Evolutionary conservation across 1,140 invertebrate species (phyloP), one percentile per base, ranked within the genome.

Genomic region (Octopus sinensis): DNA sequence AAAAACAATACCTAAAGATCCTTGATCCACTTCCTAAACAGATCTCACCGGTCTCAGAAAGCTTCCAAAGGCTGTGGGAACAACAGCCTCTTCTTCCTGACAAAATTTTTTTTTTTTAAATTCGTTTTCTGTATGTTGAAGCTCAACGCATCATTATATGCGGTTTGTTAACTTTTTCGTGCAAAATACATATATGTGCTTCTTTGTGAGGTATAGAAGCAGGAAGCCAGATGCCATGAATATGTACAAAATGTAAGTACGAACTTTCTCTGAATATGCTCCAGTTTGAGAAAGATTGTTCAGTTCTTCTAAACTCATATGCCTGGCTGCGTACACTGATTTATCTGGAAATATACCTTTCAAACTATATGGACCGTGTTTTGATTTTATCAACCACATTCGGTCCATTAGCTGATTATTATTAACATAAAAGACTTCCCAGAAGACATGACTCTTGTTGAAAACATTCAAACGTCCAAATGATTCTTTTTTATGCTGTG

Each of bases 371-470:
- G 87, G 84, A 62, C 86, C 85, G 82, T 88, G 87, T 12, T 80
- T 81, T 13, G 81, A 79, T 71, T 88, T 87, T 17, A 88, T 83
- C 9, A 89, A 82, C 82, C 84, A 85, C 51, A 86, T 83, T 53
- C 81, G 85, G 75, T 89, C 88, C 10, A 88, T 81, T 62, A 84
- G 80, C 77, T 85, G 84, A 80, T 88, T 88, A 78, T 86, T 86
- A 43, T 71, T 71, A 12, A 85, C 86, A 5, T 96, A 96, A 73
- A 97, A 93, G 92, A 98, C 97, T 91, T 98, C 95, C 84, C 98
- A 92, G 88, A 96, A 93, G 5, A 99, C 87, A 92, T 98, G 97
- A 9, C 96, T 96, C 43, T 87, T 90, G 90, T 99, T 99, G 85
- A 93, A 91, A 1, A 94, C 94, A 84, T 93, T 93, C 87, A 99